Conservation (phyloP, 2,888 invertebrate species). For the Fissipunctia ypsillon region DNA sequence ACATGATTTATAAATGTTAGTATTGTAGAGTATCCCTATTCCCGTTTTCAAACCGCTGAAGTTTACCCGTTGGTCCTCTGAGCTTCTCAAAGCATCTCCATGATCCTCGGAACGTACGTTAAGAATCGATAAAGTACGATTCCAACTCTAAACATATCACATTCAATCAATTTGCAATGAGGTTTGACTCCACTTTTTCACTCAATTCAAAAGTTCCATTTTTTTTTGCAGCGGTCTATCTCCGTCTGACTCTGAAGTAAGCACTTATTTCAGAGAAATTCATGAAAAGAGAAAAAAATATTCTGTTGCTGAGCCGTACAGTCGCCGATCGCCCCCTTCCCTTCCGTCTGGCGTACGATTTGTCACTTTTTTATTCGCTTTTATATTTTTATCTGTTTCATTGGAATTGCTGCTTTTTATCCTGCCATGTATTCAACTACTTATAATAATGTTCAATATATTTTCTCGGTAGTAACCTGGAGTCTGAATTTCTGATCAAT, state of each 20-base stretch:
- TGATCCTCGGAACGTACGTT: not conserved
- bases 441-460: too few relatives aligned
- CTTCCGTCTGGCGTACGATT: conserved; percentile 34
- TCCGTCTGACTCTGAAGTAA: conserved; percentile 34
- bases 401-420: conserved; percentile 19
- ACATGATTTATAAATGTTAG: conserved; percentile 2
- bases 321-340: conserved; percentile 27
- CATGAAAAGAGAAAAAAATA: conserved; percentile 40
- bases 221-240: conserved; percentile 30
- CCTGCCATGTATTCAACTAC: too few relatives aligned
- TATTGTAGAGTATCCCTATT: not conserved
- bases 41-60: not conserved
- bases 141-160: not conserved
- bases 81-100: not conserved
- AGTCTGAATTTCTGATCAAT: not conserved
- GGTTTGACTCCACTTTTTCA: not conserved
- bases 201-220: conserved; percentile 11
- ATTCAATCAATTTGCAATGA: not conserved
- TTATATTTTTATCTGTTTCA: conserved; percentile 7
- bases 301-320: not conserved
- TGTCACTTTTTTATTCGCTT: conserved; percentile 23
- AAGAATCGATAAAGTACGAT: conserved; percentile 6
- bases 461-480: not conserved
- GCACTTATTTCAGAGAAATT: conserved; percentile 42
- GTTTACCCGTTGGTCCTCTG: not conserved